Base-by-base conservation (phyloP, 2,888 invertebrate genomes). In the Autographa pulchrina region DNA sequence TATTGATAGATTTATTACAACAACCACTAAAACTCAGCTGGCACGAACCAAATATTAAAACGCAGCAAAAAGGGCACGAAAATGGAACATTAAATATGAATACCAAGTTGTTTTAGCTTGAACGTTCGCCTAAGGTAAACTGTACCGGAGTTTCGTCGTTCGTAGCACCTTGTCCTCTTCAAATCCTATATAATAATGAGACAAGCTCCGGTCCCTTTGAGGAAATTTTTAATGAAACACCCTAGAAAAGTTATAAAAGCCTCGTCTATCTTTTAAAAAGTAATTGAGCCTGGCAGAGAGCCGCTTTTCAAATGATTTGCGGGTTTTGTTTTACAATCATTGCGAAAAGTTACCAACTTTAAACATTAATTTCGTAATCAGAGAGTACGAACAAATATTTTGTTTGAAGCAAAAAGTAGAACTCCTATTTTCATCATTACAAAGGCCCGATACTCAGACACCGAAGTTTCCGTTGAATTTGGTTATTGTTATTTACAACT, bases 161-260 rank as follows among this genome's bases (percentile, higher is more conserved):
- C 85, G 78, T 80, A 86, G 88, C 89, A 89, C 87, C 88, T 87
- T 85, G 88, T 89, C 88, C 89, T 89, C 88, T 88, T 90, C 86
- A 91, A 92, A 92, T 90, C 87, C 89, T 89, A 90, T 91, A 87
- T 89, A 92, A 93, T 93, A 92, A 93, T 90, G 92, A 92, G 91
- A 92, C 92, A 89, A 90, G 89, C 90, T 86, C 82, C 85, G 84
- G 86, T 86, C 86, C 88, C 92, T 92, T 92, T 90, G 89, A 90
- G 88, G 86, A 91, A 89, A 86, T 89, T 92, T 92, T 93, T 91
- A 92, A 92, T 92, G 92, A 93, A 93, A 93, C 90, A 86, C 89
- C 90, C 87, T 89, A 89, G 89, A 90, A 90, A 90, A 88, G 91
- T 92, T 90, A 90, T 90, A 91, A 91, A 92, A 89, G 89, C 88